A percentile compares a stretch with the other conserved stretches of the same genome.
Conservation (phyloP, 92 coral and sea anemone genomes). For the Desmophyllum pertusum region DNA sequence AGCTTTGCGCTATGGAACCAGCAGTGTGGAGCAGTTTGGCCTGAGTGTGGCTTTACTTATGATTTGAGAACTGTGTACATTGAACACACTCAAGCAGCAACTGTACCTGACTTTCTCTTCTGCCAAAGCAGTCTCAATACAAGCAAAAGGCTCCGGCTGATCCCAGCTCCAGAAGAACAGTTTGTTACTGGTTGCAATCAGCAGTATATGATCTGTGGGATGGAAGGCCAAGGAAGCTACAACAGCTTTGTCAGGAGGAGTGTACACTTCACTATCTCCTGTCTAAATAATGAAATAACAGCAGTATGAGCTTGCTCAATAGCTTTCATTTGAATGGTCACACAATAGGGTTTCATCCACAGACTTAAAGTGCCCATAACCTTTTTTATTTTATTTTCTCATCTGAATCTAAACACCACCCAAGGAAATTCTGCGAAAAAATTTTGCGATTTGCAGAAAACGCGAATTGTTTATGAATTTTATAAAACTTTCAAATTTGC, state of each 20-base stretch:
- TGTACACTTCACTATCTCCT: constrained; percentile 75
- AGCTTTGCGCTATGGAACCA: too few species aligned
- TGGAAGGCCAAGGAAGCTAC: constrained; percentile 94
- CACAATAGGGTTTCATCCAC: too few species aligned
- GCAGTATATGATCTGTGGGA: constrained; percentile 77
- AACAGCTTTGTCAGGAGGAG: constrained; percentile 77
- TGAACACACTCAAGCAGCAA: not conserved
- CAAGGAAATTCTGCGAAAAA: too few species aligned
- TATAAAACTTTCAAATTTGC: too few species aligned
- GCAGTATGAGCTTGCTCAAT: not conserved
- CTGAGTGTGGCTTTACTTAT: too few species aligned
- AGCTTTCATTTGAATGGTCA: too few species aligned
- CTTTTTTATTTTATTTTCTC: too few species aligned
- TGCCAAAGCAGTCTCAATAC: constrained; percentile 69
- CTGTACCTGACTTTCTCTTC: constrained; percentile 91
- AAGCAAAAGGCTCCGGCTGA: constrained; percentile 77
- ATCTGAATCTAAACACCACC: too few species aligned
- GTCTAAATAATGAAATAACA: constrained; percentile 4
- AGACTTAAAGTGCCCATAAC: too few species aligned
- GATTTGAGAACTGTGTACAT: not conserved
- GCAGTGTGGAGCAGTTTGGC: not conserved
- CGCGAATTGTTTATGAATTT: too few species aligned
- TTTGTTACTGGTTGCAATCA: constrained; percentile 90
- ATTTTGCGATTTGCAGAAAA: too few species aligned
- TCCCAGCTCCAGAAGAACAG: constrained; percentile 92